A percentile compares a stretch with the other conserved stretches of the same genome.
phyloP scores from a whole-genome alignment of 2,797 vertebrate genomes.

The Betta splendens region DNA sequence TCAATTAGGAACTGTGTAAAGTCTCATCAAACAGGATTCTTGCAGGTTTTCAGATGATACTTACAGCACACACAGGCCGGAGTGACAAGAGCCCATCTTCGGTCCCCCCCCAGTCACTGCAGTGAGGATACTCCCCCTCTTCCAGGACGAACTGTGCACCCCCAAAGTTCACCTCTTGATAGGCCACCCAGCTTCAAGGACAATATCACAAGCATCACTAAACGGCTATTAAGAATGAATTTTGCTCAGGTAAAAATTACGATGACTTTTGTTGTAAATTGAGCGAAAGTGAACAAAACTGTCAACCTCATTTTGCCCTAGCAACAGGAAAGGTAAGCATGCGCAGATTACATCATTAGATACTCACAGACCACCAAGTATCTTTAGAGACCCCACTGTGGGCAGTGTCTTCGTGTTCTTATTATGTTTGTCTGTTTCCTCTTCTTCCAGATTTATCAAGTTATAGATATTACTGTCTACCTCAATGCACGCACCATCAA shows the following conservation, averaged over 20 bases:
- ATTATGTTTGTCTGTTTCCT: constrained; percentile 12
- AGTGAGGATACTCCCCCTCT: constrained; percentile 90
- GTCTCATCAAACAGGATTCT: neutral
- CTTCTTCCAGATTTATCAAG: constrained; percentile 59
- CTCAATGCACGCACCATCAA: constrained; percentile 86
- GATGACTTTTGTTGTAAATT: too few relatives aligned
- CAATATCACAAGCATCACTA: neutral
- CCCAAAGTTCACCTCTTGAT: constrained; percentile 86
- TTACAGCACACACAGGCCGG: constrained; percentile 86
- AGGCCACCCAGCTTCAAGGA: constrained; percentile 89
- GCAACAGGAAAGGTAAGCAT: neutral
- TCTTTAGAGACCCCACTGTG: constrained; percentile 89
- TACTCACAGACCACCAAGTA: constrained; percentile 93
- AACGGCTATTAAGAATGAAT: too few relatives aligned
- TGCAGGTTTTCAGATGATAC: constrained; percentile 48
- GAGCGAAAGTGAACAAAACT: too few relatives aligned
- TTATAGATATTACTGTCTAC: constrained; percentile 81
- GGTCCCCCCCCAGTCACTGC: constrained; percentile 89
- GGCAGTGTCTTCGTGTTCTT: constrained; percentile 53
- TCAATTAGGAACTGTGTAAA: constrained; percentile 1
- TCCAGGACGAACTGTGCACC: constrained; percentile 96
- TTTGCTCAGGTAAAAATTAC: too few relatives aligned
- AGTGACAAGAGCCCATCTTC: constrained; percentile 85
- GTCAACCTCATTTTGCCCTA: too few relatives aligned
- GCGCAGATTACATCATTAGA: neutral